These are phyloP conservation scores for Aphrophora alni DNA, from an alignment of 2,888 invertebrate genomes.

Conservation along the genomic window DNA sequence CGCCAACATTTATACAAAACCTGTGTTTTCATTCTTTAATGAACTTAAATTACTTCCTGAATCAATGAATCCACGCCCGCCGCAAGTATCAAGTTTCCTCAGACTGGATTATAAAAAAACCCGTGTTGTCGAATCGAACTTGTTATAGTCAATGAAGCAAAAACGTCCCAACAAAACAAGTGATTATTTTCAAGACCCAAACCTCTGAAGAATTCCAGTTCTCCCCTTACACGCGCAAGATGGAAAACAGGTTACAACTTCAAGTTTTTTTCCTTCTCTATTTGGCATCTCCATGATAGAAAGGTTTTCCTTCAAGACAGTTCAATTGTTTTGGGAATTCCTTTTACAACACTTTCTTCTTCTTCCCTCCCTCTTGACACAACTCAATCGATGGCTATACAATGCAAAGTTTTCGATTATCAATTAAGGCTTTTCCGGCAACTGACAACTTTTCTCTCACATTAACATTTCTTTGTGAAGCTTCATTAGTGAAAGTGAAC, in stretches of 20 bases:
- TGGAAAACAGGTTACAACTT: neutral
- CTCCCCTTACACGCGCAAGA: neutral
- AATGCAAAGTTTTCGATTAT: neutral
- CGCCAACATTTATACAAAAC: no score
- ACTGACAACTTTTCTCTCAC: neutral
- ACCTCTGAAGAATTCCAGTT: constrained; percentile 29
- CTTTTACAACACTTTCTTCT: neutral
- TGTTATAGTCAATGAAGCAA: constrained; percentile 15
- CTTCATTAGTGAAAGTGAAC: neutral
- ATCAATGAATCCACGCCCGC: neutral
- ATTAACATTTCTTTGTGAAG: neutral
- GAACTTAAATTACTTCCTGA: no score
- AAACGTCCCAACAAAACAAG: constrained; percentile 29
- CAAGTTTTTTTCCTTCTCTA: constrained; percentile 27
- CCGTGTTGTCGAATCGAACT: neutral
- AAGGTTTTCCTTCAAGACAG: constrained; percentile 24
- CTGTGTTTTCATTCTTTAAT: no score
- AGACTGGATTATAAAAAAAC: neutral
- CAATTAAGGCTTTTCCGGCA: neutral
- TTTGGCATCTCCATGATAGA: constrained; percentile 28
- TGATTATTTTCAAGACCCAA: constrained; percentile 22
- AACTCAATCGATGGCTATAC: neutral
- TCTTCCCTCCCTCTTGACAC: neutral
- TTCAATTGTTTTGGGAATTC: constrained; percentile 18
- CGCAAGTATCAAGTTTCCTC: neutral